Evolutionary conservation across 2,888 invertebrate species (phyloP), one percentile per base, ranked within the genome.

Genomic region (Sphaeridia pumilis): DNA sequence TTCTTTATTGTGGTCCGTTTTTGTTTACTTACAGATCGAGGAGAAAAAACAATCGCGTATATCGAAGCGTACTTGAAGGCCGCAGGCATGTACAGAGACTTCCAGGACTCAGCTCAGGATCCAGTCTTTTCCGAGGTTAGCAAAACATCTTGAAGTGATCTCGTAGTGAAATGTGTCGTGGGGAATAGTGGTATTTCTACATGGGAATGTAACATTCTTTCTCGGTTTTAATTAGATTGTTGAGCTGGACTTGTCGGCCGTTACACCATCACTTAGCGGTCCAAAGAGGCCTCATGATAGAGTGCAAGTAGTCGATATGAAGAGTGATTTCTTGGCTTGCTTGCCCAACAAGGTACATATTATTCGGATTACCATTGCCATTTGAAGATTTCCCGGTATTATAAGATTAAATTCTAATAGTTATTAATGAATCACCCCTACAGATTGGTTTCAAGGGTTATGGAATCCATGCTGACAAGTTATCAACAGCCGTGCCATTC

Each of bases 201-300:
- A n/a, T n/a, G n/a, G n/a, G n/a, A n/a, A n/a, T n/a, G n/a, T n/a
- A 31, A 10, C 14, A 10, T 31, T 31, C 31, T 31, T 7, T 31
- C 7, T 31, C 17, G 20, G 5, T 7, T 43, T 4, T 55, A 56
- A 70, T 25, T 68, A 87, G 79, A 77, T 84, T 14, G 82, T 89
- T 0, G 83, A 85, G 41, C 70, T 98, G 62, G 94, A 98, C 69
- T 74, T 98, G 42, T 71, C 78, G 0, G 83, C 86, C 0, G 90
- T 98, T 1, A 90, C 88, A 46, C 88, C 95, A 2, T 94, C 92
- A 21, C 26, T 95, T 14, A 93, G 93, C 55, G 97, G 97, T 0
- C 97, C 97, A 0, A 98, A 98, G 70, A 74, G 97, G 48, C 97
- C 97, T 0, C 97, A 98, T 65, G 97, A 98, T 74, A 76, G 92